These are phyloP conservation scores for Podarcis cretensis DNA, from an alignment of 2,113 vertebrate genomes.

Conservation along the genomic window DNA sequence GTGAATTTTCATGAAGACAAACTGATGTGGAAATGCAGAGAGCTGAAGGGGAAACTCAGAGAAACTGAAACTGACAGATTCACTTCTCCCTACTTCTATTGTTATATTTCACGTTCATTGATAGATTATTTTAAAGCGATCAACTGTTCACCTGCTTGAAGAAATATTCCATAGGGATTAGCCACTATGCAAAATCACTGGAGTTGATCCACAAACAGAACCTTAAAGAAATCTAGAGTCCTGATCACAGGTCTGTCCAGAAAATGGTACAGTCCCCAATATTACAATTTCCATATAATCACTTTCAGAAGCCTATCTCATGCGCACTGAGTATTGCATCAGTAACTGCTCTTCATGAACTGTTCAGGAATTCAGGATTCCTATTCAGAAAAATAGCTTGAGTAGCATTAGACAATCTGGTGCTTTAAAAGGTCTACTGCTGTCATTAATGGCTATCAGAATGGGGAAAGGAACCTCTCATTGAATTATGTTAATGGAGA, in stretches of 20 bases:
- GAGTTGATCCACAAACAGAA: constrained; percentile 10
- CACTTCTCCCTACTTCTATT: neutral
- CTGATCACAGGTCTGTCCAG: neutral
- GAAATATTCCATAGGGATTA: neutral
- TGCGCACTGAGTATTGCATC: neutral
- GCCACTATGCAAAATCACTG: neutral
- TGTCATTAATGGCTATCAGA: constrained; percentile 62
- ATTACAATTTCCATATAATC: neutral
- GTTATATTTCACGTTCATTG: neutral
- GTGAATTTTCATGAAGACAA: no score
- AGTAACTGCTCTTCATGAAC: neutral
- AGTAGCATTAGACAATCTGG: constrained; percentile 41
- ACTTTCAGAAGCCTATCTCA: neutral
- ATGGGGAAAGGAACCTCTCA: constrained; percentile 63
- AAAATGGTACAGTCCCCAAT: neutral
- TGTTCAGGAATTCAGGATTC: neutral
- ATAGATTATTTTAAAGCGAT: neutral
- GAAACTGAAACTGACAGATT: no score
- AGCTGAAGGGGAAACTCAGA: no score
- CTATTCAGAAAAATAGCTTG: neutral
- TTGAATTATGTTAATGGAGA: constrained; percentile 64
- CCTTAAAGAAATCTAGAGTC: neutral
- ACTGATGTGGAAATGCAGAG: neutral
- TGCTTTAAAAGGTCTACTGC: constrained; percentile 45
- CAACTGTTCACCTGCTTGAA: neutral